Percentiles rank a stretch among this genome's conserved stretches.
These are phyloP conservation scores for Pantherophis vulpinus DNA, from an alignment of 2,797 vertebrate species.

Conservation along the genomic window DNA sequence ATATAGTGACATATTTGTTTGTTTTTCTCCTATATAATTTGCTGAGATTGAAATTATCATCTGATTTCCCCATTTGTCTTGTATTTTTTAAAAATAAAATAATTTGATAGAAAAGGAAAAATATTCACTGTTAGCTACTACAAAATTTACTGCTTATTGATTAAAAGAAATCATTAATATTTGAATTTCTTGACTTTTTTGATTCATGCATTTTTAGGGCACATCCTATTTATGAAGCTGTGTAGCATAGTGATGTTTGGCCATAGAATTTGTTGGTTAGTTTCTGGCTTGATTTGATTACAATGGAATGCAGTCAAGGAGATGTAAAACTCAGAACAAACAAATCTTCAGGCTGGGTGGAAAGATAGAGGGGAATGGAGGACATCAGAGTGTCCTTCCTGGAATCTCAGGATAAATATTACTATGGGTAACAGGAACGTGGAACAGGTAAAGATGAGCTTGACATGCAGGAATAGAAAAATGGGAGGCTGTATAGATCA, in stretches of 20 bases:
- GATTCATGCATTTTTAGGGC: background rate
- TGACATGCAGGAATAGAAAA: background rate
- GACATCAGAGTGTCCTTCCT: background rate
- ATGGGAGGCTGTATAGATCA: background rate
- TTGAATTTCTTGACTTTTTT: background rate
- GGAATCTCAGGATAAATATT: background rate
- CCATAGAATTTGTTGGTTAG: background rate
- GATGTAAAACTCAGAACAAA: background rate
- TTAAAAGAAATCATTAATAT: background rate
- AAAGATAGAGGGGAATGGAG: background rate
- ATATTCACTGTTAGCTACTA: background rate
- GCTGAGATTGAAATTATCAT: background rate
- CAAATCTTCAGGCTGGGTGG: background rate
- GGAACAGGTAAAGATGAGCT: background rate
- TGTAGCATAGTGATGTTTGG: background rate
- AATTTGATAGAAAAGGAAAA: background rate
- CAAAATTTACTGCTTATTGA: background rate
- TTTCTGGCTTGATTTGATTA: background rate
- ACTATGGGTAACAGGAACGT: background rate
- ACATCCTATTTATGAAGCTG: background rate
- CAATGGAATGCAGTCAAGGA: background rate
- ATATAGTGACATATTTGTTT: background rate
- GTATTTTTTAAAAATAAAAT: background rate
- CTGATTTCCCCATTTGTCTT: background rate
- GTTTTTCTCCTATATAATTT: background rate